Base-by-base conservation (phyloP, 2,113 vertebrate genomes). In the Leucoraja erinaceus region DNA sequence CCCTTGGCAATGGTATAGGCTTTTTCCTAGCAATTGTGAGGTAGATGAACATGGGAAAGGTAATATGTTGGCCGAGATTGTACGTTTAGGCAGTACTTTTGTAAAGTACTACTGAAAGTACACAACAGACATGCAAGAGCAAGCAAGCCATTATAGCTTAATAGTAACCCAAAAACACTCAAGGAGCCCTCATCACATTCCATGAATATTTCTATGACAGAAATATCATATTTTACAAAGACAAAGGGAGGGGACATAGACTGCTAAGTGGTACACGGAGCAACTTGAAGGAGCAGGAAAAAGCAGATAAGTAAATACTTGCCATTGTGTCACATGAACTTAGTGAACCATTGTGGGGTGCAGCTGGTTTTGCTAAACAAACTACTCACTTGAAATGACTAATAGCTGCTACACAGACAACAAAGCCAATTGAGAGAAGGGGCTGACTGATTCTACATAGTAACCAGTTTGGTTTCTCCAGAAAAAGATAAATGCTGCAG, bases 401-500 rank as follows among this genome's bases (percentile, higher is more conserved):
- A 31, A 93, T 54, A 0, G 83, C 63, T n/a, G 93, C 72, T 33
- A 93, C 63, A 74, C 56, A 63, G 28, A 83, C 38, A 28, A 92
- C 68, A 22, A 93, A 83, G 70, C 93, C 75, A 56, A 75, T 18
- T 72, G 81, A 77, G 92, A 93, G 93, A 75, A 93, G 20, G 8
- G 93, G 93, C 72, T 93, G 93, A 9, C 93, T 56, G n/a, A 93
- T 6, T 9, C 18, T 63, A 63, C 93, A 93, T 31, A 84, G 28
- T 20, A 6, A 9, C 3, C 10, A 5, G 59, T 81, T 90, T 63
- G 93, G 93, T 72, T 90, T 56, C 54, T 14, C 75, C 59, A 90
- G 11, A 56, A 93, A 93, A 16, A 61, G 70, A 61, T 47, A 78
- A 92, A 38, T 63, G 81, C 93, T 93, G 83, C 56, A 28, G 93